Conservation (phyloP, 2,113 vertebrate genomes). For the Percopsis transmontana region DNA sequence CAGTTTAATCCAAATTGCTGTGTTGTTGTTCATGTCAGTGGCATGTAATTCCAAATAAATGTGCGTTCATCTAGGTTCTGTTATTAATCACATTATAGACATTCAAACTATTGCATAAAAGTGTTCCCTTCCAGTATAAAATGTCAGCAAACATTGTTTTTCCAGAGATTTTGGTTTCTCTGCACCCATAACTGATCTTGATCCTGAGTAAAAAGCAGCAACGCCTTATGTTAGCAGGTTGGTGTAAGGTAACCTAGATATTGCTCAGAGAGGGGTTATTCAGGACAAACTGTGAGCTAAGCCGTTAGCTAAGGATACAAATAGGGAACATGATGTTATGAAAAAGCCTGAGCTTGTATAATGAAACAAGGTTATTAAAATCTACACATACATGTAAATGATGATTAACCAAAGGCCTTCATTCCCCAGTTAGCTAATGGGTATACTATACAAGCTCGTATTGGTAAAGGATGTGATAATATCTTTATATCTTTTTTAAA, state of each 20-base stretch:
- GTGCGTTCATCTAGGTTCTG: not conserved
- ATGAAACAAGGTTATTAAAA: slow-evolving; percentile 61
- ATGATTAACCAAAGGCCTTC: slow-evolving; percentile 48
- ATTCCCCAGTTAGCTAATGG: slow-evolving; percentile 20
- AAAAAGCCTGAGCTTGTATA: slow-evolving; percentile 40
- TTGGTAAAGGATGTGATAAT: slow-evolving; percentile 3
- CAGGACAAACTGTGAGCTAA: slow-evolving; percentile 65
- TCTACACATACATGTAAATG: slow-evolving; percentile 49
- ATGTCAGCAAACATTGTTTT: slow-evolving; percentile 36
- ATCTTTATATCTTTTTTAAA: slow-evolving; percentile 29
- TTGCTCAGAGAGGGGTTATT: slow-evolving; percentile 56
- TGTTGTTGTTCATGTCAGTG: slow-evolving; percentile 16
- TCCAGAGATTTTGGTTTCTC: slow-evolving; percentile 44
- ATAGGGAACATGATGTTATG: slow-evolving; percentile 37
- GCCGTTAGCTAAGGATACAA: slow-evolving; percentile 54
- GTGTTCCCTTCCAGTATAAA: not conserved
- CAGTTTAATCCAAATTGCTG: not conserved
- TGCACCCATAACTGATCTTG: slow-evolving; percentile 34
- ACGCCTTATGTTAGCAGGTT: slow-evolving; percentile 30
- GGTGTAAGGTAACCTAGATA: slow-evolving; percentile 51
- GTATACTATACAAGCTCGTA: not conserved
- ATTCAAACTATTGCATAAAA: slow-evolving; percentile 1
- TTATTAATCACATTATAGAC: slow-evolving; percentile 16
- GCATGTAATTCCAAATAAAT: not conserved
- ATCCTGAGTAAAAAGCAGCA: slow-evolving; percentile 26